A percentile compares a stretch with the other conserved stretches of the same genome.
Evolutionary conservation across 1,140 invertebrate species (phyloP).

Genomic region (Lordiphosa stackelbergi): DNA sequence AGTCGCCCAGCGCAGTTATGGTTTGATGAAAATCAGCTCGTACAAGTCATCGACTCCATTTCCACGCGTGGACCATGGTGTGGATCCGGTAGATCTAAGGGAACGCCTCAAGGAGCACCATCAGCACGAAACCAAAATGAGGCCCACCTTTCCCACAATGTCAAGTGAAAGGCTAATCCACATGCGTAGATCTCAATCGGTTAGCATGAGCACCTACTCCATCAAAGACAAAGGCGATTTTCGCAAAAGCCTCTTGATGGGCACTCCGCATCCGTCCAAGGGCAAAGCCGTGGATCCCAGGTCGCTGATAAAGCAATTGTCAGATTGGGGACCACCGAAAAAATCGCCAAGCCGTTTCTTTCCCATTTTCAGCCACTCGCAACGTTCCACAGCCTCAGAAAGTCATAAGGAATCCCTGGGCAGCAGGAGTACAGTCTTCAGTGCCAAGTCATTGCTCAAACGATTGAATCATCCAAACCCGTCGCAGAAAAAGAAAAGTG

Average conservation of each 20-base stretch:
- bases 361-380: not conserved
- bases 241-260: not conserved
- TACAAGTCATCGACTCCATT: slow-evolving; percentile 31
- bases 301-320: not conserved
- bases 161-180: too few species aligned
- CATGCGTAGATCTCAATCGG: too few species aligned
- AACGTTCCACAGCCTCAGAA: not conserved
- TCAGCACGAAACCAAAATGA: not conserved
- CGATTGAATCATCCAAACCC: not conserved
- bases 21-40: slow-evolving; percentile 17
- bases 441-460: slow-evolving; percentile 2
- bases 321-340: not conserved
- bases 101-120: slow-evolving; percentile 20
- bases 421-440: slow-evolving; percentile 4
- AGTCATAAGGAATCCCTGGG: not conserved
- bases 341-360: not conserved
- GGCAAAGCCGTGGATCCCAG: slow-evolving; percentile 3
- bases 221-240: not conserved
- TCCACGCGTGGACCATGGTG: slow-evolving; percentile 7
- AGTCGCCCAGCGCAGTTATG: slow-evolving; percentile 26
- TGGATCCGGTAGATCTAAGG: slow-evolving; percentile 16
- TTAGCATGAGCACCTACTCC: too few species aligned
- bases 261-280: slow-evolving; percentile 16
- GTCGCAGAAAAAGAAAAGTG: too few species aligned
- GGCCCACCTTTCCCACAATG: too few species aligned